Base-by-base conservation (phyloP, 2,113 vertebrate species). In the Epinephelus lanceolatus region DNA sequence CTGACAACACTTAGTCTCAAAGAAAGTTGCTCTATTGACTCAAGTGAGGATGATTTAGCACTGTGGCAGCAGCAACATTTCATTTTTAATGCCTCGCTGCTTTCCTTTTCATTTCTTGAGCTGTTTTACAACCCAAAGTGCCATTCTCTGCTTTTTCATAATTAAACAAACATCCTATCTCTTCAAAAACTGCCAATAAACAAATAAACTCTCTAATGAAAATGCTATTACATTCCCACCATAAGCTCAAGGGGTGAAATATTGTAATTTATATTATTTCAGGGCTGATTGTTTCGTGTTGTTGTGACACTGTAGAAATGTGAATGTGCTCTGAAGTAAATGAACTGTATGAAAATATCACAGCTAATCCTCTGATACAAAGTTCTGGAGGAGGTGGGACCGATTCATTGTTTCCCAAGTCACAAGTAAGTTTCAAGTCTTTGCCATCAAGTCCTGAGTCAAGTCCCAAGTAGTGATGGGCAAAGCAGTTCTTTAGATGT, bases 151-250 rank as follows among this genome's bases (percentile, higher is more conserved):
- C 68, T 30, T 70, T 86, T 55, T 61, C 37, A n/a, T 87, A 91
- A 92, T 90, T 82, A 88, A 87, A 91, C 84, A 77, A 87, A 86
- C 84, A 85, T 76, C 19, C 4, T 66, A 33, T 81, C 76, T 79
- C 45, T 66, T 80, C 25, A 67, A 40, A 88, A 86, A 49, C 49
- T 78, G 57, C 75, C 72, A 86, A 73, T 83, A 77, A 89, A 88
- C 83, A 82, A 84, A 82, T 55, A 75, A 79, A 81, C 65, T 51
- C 55, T 17, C 65, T 86, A 83, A 90, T 89, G 84, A 79, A 91
- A 93, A 86, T 68, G 80, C 78, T 73, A 85, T 92, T 85, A 83
- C 57, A 71, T 85, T 78, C 45, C 72, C 55, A 67, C 51, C 51
- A 71, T 62, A 53, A 88, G 79, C 85, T 91, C 75, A 61, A 52